Base-by-base conservation (phyloP, 2,797 vertebrate species). In the Spheniscus humboldti region DNA sequence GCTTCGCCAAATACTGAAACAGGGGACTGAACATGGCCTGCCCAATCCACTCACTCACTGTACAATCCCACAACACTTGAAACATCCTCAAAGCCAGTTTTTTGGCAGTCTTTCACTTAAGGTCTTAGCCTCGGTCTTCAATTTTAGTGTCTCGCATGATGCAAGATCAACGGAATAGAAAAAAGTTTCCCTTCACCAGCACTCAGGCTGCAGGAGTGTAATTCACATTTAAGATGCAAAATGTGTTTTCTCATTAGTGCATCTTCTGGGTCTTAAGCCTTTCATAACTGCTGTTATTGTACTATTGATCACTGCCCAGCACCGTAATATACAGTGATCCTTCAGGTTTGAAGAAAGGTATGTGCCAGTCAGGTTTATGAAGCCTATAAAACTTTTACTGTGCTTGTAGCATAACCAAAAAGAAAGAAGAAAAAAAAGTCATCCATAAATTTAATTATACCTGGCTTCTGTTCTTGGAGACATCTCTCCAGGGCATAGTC, bases 381-480 rank as follows among this genome's bases (percentile, higher is more conserved):
- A 92, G 74, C 50, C 75, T 43, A 78, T 96, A 87, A 96, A 95
- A 94, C 81, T 92, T 96, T 88, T 69, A 95, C 52, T 69, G 85
- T 77, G 39, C 86, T 94, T 92, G 87, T 72, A 93, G 85, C 75
- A 90, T 82, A 96, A 96, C 79, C 72, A 91, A 95, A 90, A 96
- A 94, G 57, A 88, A 88, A 84, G 31, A 17, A 39, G 39, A 41
- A 41, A 41, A 66, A 88, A 75, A 55, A 59, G 56, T n/a, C 68
- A 92, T 83, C 88, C 31, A 86, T 93, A 97, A 96, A 95, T 97
- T 81, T 92, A 97, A 97, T 97, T 95, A 93, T 90, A 95, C 48
- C 87, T 96, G 86, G 92, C 76, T 95, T 95, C 88, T 94, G 59
- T 80, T 96, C 90, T 88, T 57, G 47, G 68, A 96, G 57, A 80